phyloP scores from a whole-genome alignment of 1,140 invertebrate genomes.

The Diprion similis region DNA sequence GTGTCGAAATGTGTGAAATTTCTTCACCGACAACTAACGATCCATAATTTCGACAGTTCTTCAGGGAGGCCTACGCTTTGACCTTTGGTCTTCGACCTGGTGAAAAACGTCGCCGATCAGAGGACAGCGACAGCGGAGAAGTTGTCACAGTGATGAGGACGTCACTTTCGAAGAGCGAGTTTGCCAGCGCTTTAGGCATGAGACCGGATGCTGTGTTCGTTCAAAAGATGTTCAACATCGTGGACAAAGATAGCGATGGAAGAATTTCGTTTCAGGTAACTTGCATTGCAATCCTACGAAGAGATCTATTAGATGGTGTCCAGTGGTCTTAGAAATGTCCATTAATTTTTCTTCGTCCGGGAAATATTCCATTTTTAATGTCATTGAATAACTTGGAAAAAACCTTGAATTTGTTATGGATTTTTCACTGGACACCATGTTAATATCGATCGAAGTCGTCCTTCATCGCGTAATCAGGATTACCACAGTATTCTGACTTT shows the following conservation, averaged over 20 bases:
- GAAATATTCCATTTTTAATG: too few relatives aligned
- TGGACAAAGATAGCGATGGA: slow-evolving; percentile 95
- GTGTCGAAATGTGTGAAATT: not conserved
- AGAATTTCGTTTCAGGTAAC: slow-evolving; percentile 91
- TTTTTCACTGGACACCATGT: too few relatives aligned
- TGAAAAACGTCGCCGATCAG: slow-evolving; percentile 72
- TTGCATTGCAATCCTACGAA: not conserved
- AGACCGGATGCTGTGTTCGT: slow-evolving; percentile 96
- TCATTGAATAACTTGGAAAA: too few relatives aligned
- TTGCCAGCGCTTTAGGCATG: slow-evolving; percentile 97
- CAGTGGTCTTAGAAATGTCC: too few relatives aligned
- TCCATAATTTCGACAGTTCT: slow-evolving; percentile 75
- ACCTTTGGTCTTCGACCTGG: slow-evolving; percentile 86
- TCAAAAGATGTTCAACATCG: slow-evolving; percentile 98
- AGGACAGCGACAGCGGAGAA: slow-evolving; percentile 81
- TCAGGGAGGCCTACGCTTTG: slow-evolving; percentile 95
- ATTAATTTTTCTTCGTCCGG: too few relatives aligned
- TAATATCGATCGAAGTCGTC: too few relatives aligned
- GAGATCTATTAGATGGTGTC: not conserved
- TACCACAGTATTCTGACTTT: too few relatives aligned
- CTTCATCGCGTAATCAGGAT: too few relatives aligned
- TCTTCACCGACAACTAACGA: not conserved
- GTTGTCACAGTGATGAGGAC: slow-evolving; percentile 93
- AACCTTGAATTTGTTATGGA: too few relatives aligned
- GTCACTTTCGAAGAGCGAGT: slow-evolving; percentile 92